These are phyloP conservation scores for Drosophila maculinotata DNA, from an alignment of 2,888 invertebrate species.

Conservation along the genomic window DNA sequence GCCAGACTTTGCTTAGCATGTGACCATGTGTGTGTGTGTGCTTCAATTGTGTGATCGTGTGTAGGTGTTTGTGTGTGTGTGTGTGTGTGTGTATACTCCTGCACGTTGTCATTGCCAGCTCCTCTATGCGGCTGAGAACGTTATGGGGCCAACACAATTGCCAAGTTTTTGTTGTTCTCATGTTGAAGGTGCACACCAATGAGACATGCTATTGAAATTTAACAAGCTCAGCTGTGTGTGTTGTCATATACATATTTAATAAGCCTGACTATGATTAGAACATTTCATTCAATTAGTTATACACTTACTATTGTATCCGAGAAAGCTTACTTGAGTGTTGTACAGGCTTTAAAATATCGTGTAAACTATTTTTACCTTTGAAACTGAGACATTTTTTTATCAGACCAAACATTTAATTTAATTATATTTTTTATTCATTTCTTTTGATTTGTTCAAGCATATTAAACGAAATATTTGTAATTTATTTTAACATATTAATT, in stretches of 20 bases:
- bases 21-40: slow-evolving; percentile 10
- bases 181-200: slow-evolving; percentile 41
- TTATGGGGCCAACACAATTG: slow-evolving; percentile 12
- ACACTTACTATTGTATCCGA: neutral
- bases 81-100: slow-evolving; percentile 10
- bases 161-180: slow-evolving; percentile 20
- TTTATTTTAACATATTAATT: too few relatives aligned
- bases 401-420: too few relatives aligned
- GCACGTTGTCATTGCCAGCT: slow-evolving; percentile 44
- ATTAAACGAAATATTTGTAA: too few relatives aligned
- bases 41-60: slow-evolving; percentile 2
- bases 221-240: slow-evolving; percentile 17
- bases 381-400: too few relatives aligned
- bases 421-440: too few relatives aligned
- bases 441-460: too few relatives aligned
- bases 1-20: slow-evolving; percentile 61
- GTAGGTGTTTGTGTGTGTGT: slow-evolving; percentile 16
- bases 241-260: slow-evolving; percentile 39
- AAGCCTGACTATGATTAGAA: slow-evolving; percentile 10
- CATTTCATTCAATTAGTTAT: slow-evolving; percentile 40
- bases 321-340: neutral
- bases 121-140: too few relatives aligned
- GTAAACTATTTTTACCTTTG: too few relatives aligned
- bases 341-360: too few relatives aligned
- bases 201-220: slow-evolving; percentile 33